Conservation (phyloP, 2,797 vertebrate species). For the Agapornis canus region DNA sequence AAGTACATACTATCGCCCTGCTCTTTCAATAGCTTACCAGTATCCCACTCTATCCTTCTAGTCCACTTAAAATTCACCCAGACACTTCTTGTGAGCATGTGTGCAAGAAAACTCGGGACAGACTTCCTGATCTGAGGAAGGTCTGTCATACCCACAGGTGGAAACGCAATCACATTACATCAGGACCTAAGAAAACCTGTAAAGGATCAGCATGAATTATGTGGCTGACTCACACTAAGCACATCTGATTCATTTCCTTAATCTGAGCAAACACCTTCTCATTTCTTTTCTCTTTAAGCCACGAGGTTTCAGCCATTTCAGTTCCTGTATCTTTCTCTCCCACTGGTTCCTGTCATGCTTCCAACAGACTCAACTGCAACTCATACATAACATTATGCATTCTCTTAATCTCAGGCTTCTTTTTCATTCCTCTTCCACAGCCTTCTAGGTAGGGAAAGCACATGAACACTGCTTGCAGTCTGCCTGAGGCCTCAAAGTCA, state of each 20-base stretch:
- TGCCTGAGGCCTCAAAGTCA: background rate
- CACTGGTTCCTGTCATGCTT: slow-evolving; percentile 43
- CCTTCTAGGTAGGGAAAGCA: background rate
- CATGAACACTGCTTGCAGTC: background rate
- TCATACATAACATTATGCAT: background rate
- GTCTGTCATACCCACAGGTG: background rate
- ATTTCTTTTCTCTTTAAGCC: slow-evolving; percentile 38
- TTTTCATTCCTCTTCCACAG: background rate
- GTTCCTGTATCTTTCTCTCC: slow-evolving; percentile 51
- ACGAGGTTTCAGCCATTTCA: slow-evolving; percentile 42
- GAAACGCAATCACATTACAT: background rate
- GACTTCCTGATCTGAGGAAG: background rate
- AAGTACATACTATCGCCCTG: background rate
- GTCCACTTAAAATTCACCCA: background rate
- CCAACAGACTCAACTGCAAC: slow-evolving; percentile 14
- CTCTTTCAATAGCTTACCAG: background rate
- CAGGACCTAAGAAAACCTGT: background rate
- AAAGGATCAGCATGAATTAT: background rate
- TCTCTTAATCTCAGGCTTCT: background rate
- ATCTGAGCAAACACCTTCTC: slow-evolving; percentile 46
- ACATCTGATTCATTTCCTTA: slow-evolving; percentile 29
- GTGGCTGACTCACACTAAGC: background rate
- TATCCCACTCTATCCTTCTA: background rate
- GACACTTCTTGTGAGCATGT: background rate
- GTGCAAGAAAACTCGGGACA: background rate